These are phyloP conservation scores for Gorsachius magnificus DNA, from an alignment of 2,797 vertebrate species.

Conservation along the genomic window DNA sequence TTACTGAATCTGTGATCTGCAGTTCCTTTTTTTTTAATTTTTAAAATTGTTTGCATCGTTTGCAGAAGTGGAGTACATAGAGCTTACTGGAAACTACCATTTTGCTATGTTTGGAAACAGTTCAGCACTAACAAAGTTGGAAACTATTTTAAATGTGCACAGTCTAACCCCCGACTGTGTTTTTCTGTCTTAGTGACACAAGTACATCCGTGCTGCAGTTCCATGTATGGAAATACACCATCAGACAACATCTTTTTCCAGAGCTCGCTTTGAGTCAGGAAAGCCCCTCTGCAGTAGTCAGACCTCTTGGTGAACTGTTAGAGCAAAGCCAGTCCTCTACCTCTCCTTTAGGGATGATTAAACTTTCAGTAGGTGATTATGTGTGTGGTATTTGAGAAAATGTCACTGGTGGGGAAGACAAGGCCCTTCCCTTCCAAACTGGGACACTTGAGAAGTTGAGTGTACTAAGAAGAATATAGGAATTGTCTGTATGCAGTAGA, in stretches of 20 bases:
- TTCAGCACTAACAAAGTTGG: background rate
- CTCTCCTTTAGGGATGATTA: background rate
- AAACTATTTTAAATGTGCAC: conserved; percentile 6
- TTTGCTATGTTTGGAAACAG: conserved; percentile 7
- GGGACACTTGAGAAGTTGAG: background rate
- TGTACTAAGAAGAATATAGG: background rate
- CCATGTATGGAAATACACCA: background rate
- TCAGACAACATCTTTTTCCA: background rate
- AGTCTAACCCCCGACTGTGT: background rate
- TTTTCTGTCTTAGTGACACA: background rate
- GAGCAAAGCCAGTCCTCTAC: background rate
- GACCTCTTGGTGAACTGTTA: background rate
- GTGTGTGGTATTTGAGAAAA: background rate
- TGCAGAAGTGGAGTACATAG: background rate
- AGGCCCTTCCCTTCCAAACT: background rate
- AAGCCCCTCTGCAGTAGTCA: background rate
- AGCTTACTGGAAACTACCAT: background rate
- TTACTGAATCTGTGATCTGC: background rate
- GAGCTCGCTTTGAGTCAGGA: background rate
- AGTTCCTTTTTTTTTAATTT: background rate
- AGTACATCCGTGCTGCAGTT: background rate
- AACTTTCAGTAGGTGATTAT: background rate
- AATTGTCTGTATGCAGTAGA: background rate
- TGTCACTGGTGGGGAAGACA: background rate
- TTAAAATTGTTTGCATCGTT: background rate